These are phyloP conservation scores for Oophaga pumilio DNA, from an alignment of 2,113 vertebrate species.

Conservation along the genomic window DNA sequence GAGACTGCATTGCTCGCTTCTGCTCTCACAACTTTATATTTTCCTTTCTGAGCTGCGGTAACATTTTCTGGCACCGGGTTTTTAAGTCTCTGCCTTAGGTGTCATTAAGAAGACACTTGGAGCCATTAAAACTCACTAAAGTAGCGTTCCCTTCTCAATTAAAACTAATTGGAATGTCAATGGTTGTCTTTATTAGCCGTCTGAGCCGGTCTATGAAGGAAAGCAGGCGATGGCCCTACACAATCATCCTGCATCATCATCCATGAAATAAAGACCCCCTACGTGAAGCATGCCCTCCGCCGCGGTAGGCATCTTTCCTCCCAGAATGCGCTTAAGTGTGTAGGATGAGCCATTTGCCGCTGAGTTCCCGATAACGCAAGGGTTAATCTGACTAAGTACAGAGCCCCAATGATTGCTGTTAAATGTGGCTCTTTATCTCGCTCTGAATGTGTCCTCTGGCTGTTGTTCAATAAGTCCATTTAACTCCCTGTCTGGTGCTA, in stretches of 20 bases:
- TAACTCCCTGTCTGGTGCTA: conserved; percentile 42
- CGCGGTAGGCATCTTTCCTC: not conserved
- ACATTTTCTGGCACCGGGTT: conserved; percentile 35
- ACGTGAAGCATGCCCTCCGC: not conserved
- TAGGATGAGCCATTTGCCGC: not conserved
- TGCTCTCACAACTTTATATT: not conserved
- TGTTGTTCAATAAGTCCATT: conserved; percentile 50
- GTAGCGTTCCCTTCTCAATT: conserved; percentile 53
- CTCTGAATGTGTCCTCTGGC: conserved; percentile 50
- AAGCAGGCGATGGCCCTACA: not conserved
- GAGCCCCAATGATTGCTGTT: conserved; percentile 5
- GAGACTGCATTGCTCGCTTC: not conserved
- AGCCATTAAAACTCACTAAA: conserved; percentile 53
- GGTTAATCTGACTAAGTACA: conserved; percentile 16
- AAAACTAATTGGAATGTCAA: conserved; percentile 58
- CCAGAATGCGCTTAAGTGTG: not conserved
- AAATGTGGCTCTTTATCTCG: conserved; percentile 34
- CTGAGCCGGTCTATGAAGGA: conserved; percentile 18
- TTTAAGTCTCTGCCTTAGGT: conserved; percentile 33
- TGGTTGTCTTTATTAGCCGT: conserved; percentile 46
- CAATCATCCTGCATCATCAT: not conserved
- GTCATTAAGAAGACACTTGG: conserved; percentile 53
- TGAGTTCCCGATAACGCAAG: not conserved
- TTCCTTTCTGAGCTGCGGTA: not conserved
- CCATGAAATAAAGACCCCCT: not conserved